These are phyloP conservation scores for Keiferia lycopersicella DNA, from an alignment of 2,888 invertebrate genomes.

Conservation along the genomic window DNA sequence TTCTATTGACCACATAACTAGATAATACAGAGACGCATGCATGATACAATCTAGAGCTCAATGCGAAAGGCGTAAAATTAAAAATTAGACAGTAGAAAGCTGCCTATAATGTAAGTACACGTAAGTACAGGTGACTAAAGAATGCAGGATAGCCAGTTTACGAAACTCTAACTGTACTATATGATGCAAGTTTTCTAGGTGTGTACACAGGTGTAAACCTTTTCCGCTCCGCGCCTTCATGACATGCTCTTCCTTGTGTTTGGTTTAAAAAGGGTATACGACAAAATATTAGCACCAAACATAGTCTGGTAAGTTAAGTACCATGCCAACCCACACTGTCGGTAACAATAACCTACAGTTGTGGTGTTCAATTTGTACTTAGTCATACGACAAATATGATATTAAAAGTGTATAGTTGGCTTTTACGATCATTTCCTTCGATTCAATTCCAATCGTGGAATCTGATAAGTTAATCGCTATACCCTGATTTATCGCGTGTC, in stretches of 20 bases:
- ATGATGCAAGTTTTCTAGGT: constrained; percentile 53
- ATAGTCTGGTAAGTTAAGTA: not conserved
- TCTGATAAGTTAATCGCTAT: constrained; percentile 53
- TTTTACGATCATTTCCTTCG: not conserved
- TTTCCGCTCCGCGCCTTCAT: constrained; percentile 32
- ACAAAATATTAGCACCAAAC: not conserved
- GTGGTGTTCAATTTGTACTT: not conserved
- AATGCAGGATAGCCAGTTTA: constrained; percentile 56
- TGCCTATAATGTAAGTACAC: constrained; percentile 32
- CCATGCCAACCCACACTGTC: too few relatives aligned
- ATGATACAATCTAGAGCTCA: not conserved
- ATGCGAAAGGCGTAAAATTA: not conserved
- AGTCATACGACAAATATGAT: too few relatives aligned
- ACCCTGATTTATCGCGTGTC: constrained; percentile 64
- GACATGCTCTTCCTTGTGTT: constrained; percentile 6
- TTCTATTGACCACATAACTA: not conserved
- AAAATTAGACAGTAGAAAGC: constrained; percentile 43
- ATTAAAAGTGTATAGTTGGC: too few relatives aligned
- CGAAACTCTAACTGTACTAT: constrained; percentile 54
- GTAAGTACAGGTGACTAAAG: constrained; percentile 60
- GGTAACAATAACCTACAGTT: not conserved
- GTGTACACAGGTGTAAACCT: constrained; percentile 62
- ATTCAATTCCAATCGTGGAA: constrained; percentile 30
- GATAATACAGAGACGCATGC: not conserved
- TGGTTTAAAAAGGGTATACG: not conserved